Evolutionary conservation across 1,140 invertebrate species (phyloP), one percentile per base, ranked within the genome.

Genomic region (Antheraea pernyi): DNA sequence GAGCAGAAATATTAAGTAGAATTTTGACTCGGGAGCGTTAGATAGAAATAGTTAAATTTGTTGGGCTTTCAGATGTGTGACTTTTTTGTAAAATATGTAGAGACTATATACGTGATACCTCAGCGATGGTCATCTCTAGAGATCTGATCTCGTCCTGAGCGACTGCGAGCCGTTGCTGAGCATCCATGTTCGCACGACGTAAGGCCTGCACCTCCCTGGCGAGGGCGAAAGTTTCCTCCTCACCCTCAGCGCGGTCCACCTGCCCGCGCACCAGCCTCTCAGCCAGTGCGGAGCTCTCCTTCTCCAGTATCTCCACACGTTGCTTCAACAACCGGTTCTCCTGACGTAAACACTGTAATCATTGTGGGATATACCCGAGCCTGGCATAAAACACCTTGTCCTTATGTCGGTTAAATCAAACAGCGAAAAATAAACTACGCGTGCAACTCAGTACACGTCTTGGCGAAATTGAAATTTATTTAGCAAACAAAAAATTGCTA

Each of bases 241-340:
- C 97, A 70, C 97, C 97, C 82, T 99, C 98, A 0, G 99, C 99
- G 19, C 98, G 94, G 46, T 97, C 98, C 8, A 99, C 98, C 93
- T 99, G 99, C 63, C 98, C 98, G 61, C 98, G 95, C 3, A 99
- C 98, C 75, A 99, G 93, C 71, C 98, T 94, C 91, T 99, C 98
- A 0, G 99, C 99, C 19, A 98, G 86, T 72, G 97, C 96, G 30
- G 96, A 96, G 18, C 96, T 97, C 82, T 98, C 97, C 30, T 96
- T 96, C 88, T 99, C 99, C 30, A 99, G 91, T 72, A 99, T 95
- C 83, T 99, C 98, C 62, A 99, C 98, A 76, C 98, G 94, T 86
- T 99, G 98, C 72, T 98, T 95, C 0, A 99, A 92, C 59, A 99
- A 94, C 76, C 98, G 95, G 88, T 99, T 99, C 91, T 99, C 99